These are phyloP conservation scores for Takifugu bimaculatus DNA, from an alignment of 2,113 vertebrate genomes.

Conservation along the genomic window DNA sequence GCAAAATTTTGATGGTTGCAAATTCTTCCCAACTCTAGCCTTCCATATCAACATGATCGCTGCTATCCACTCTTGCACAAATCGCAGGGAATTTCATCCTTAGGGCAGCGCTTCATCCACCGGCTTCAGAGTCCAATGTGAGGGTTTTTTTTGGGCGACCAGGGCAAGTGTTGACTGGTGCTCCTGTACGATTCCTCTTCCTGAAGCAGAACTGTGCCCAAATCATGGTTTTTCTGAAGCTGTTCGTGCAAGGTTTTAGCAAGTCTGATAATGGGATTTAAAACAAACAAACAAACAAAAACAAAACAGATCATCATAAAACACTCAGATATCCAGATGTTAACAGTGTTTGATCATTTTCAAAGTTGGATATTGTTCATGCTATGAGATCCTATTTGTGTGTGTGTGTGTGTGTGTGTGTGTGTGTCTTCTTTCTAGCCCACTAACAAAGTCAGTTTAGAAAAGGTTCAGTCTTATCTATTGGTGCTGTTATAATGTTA, in stretches of 20 bases:
- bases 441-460: too few relatives aligned
- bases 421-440: too few relatives aligned
- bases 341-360: too few relatives aligned
- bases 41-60: constrained; percentile 25
- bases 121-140: constrained; percentile 17
- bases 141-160: constrained; percentile 23
- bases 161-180: constrained; percentile 53
- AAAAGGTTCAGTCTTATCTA: too few relatives aligned
- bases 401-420: too few relatives aligned
- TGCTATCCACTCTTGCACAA: constrained; percentile 30
- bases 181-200: constrained; percentile 18
- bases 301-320: too few relatives aligned
- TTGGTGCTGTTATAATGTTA: too few relatives aligned
- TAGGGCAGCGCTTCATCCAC: constrained; percentile 22
- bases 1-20: constrained; percentile 17
- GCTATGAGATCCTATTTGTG: too few relatives aligned
- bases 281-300: too few relatives aligned
- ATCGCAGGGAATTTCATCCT: constrained; percentile 39
- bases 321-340: too few relatives aligned
- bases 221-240: constrained; percentile 11
- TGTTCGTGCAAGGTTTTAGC: neutral
- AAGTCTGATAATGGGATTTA: too few relatives aligned
- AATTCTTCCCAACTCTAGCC: constrained; percentile 7
- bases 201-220: neutral
- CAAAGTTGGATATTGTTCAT: too few relatives aligned